Conservation (phyloP, 1,140 invertebrate genomes). For the Pseudachorutes palmiensis region DNA sequence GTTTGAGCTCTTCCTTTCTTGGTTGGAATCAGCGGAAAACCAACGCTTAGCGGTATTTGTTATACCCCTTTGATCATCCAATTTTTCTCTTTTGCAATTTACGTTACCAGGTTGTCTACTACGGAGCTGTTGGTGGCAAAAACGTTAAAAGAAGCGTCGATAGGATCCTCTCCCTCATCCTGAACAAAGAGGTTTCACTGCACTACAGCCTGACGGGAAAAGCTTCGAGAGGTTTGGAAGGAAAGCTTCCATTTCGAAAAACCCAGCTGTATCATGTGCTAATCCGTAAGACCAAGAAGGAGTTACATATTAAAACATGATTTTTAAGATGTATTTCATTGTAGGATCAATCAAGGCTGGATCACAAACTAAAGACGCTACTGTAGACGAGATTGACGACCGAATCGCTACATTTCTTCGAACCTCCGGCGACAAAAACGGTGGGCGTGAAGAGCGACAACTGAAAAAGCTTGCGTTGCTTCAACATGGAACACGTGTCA, state of each 20-base stretch:
- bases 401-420: slow-evolving; percentile 1
- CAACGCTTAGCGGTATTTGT: too few relatives aligned
- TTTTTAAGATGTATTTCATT: too few relatives aligned
- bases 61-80: background rate
- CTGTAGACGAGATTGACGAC: background rate
- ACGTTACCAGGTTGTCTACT: background rate
- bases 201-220: slow-evolving; percentile 3
- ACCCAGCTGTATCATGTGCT: too few relatives aligned
- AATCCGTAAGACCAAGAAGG: too few relatives aligned
- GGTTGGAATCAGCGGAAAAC: too few relatives aligned
- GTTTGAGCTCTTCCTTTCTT: too few relatives aligned
- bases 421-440: background rate
- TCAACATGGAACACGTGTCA: background rate
- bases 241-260: too few relatives aligned
- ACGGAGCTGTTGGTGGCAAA: background rate
- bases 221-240: too few relatives aligned
- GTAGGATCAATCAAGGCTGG: too few relatives aligned
- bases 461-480: background rate
- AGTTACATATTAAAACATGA: too few relatives aligned
- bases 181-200: background rate
- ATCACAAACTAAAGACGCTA: slow-evolving; percentile 1
- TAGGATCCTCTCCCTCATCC: background rate
- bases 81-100: background rate
- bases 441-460: background rate
- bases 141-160: background rate